Evolutionary conservation across 2,113 vertebrate species (phyloP).

Genomic region (Gymnocephalus cernua): DNA sequence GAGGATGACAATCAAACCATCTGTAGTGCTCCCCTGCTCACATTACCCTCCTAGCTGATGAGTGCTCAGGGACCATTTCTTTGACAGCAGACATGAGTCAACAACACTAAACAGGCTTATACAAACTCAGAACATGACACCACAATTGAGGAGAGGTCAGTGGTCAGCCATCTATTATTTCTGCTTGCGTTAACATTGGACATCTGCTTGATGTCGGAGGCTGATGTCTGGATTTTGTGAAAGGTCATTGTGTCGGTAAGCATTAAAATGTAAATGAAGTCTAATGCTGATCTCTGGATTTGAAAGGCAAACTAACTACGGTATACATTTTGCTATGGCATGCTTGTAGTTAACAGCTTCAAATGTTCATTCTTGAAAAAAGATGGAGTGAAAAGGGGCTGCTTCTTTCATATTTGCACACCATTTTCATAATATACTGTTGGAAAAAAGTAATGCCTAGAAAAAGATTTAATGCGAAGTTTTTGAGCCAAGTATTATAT

Average conservation of each 20-base stretch:
- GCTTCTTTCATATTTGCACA: background rate
- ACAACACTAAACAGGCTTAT: constrained; percentile 68
- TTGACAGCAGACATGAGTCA: constrained; percentile 74
- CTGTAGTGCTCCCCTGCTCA: constrained; percentile 70
- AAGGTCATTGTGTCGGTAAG: background rate
- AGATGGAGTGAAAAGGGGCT: background rate
- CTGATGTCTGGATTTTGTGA: constrained; percentile 11
- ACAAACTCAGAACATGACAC: constrained; percentile 65
- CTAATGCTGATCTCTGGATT: constrained; percentile 48
- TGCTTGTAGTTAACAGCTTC: background rate
- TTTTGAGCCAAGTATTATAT: constrained; percentile 29
- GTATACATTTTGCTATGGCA: background rate
- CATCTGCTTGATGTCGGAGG: constrained; percentile 19
- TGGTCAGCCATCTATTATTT: constrained; percentile 56
- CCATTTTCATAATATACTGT: background rate
- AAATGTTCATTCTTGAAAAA: background rate
- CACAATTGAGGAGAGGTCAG: constrained; percentile 58
- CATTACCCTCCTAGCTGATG: constrained; percentile 67
- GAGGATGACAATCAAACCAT: constrained; percentile 75
- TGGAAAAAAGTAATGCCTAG: background rate
- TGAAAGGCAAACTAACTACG: constrained; percentile 70
- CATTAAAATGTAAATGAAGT: constrained; percentile 63
- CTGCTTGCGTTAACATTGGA: constrained; percentile 2
- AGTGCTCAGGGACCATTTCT: constrained; percentile 67
- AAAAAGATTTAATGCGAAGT: background rate